A percentile compares a stretch with the other conserved stretches of the same genome.
phyloP scores from a whole-genome alignment of 2,888 invertebrate species.

The Heliconius erato region DNA sequence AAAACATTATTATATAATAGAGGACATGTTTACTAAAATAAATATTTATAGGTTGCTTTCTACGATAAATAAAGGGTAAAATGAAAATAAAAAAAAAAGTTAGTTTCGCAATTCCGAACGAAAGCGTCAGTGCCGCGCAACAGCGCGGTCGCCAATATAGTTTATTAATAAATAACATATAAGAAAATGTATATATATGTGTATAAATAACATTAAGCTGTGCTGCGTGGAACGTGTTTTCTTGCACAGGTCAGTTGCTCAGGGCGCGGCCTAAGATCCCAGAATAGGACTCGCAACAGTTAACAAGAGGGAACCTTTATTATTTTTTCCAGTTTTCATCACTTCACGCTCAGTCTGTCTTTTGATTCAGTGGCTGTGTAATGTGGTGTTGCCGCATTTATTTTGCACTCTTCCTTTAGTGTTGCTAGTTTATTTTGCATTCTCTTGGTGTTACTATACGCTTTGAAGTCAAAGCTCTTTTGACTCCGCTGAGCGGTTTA shows the following conservation, averaged over 20 bases:
- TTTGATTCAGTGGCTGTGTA: constrained; percentile 85
- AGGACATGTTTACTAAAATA: background rate
- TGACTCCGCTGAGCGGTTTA: constrained; percentile 73
- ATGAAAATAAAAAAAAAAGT: background rate
- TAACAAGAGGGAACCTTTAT: constrained; percentile 69
- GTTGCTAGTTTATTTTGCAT: constrained; percentile 71
- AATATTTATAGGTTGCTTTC: background rate
- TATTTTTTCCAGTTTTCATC: constrained; percentile 84
- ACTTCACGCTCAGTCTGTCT: constrained; percentile 83
- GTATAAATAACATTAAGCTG: constrained; percentile 13
- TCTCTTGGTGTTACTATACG: constrained; percentile 60
- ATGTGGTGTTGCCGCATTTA: constrained; percentile 83
- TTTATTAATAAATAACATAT: constrained; percentile 16
- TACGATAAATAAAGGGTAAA: background rate
- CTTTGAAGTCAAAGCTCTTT: constrained; percentile 85
- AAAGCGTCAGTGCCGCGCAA: background rate
- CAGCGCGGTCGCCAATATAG: background rate
- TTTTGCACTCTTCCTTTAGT: constrained; percentile 82
- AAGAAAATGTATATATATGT: constrained; percentile 4
- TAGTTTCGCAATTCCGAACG: background rate
- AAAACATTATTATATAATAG: background rate
- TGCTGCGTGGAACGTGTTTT: constrained; percentile 25
- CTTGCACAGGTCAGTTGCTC: constrained; percentile 49
- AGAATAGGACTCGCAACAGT: constrained; percentile 75
- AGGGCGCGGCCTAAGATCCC: constrained; percentile 63